These are phyloP conservation scores for Aegithalos caudatus DNA, from an alignment of 2,113 vertebrate species.

Conservation along the genomic window DNA sequence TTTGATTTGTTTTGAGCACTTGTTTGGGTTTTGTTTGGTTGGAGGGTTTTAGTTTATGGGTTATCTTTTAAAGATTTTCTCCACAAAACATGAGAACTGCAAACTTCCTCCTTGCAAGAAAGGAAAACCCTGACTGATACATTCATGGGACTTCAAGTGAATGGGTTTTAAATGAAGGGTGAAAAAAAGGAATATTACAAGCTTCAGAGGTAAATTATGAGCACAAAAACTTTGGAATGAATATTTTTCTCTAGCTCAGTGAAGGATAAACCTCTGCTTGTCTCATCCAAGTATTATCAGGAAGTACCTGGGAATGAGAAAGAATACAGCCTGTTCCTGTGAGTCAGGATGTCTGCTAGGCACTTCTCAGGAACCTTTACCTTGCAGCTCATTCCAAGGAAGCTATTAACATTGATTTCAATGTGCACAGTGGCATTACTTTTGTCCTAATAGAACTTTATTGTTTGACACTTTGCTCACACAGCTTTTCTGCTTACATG, in stretches of 20 bases:
- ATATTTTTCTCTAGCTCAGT: background rate
- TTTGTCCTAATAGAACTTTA: background rate
- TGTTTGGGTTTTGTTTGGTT: background rate
- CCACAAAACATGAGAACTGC: background rate
- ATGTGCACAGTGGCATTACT: background rate
- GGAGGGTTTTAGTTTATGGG: background rate
- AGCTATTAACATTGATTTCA: conserved; percentile 13
- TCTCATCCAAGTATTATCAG: background rate
- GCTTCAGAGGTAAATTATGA: background rate
- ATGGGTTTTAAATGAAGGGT: background rate
- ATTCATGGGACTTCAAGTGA: background rate
- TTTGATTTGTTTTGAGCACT: background rate
- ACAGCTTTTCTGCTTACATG: background rate
- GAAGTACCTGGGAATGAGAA: background rate
- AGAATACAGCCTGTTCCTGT: background rate
- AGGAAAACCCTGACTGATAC: background rate
- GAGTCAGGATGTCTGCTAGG: background rate
- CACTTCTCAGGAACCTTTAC: background rate
- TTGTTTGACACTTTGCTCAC: background rate
- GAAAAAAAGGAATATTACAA: background rate
- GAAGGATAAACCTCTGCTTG: background rate
- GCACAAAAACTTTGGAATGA: background rate
- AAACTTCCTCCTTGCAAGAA: background rate
- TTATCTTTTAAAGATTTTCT: background rate
- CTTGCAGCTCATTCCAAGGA: background rate